A percentile compares a stretch with the other conserved stretches of the same genome.
Evolutionary conservation across 2,113 vertebrate genomes (phyloP).

Genomic region (Dissostichus mawsoni): DNA sequence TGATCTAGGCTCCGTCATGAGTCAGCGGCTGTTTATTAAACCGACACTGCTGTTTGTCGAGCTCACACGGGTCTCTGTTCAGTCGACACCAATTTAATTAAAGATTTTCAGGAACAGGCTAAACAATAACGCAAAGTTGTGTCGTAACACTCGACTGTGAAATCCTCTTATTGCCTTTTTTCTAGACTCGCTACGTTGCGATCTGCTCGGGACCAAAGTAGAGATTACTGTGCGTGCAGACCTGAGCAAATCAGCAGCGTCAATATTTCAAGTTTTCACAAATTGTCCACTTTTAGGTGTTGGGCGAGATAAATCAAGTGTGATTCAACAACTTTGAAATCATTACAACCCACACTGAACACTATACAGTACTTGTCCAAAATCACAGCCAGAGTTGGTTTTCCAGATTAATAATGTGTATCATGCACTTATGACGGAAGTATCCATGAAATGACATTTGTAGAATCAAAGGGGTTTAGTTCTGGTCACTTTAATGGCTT

Average conservation of each 20-base stretch:
- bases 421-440: conserved; percentile 12
- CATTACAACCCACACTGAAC: neutral
- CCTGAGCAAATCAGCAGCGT: neutral
- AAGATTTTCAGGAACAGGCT: conserved; percentile 46
- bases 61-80: conserved; percentile 33
- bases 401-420: conserved; percentile 8
- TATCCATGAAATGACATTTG: conserved; percentile 12
- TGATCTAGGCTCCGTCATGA: conserved; percentile 14
- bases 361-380: neutral
- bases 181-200: conserved; percentile 21
- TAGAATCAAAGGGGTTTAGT: neutral
- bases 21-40: conserved; percentile 24
- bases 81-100: conserved; percentile 56
- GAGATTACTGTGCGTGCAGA: conserved; percentile 35
- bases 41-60: conserved; percentile 12
- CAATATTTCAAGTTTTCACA: conserved; percentile 24
- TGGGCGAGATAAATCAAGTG: conserved; percentile 27
- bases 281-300: conserved; percentile 23
- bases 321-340: conserved; percentile 35
- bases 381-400: conserved; percentile 15
- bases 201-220: conserved; percentile 8
- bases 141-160: conserved; percentile 57
- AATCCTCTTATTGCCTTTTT: conserved; percentile 68
- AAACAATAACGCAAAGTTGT: conserved; percentile 52
- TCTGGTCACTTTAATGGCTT: conserved; percentile 30